A percentile compares a stretch with the other conserved stretches of the same genome.
Conservation (phyloP, 2,113 vertebrate species). For the Pseudopodoces humilis region DNA sequence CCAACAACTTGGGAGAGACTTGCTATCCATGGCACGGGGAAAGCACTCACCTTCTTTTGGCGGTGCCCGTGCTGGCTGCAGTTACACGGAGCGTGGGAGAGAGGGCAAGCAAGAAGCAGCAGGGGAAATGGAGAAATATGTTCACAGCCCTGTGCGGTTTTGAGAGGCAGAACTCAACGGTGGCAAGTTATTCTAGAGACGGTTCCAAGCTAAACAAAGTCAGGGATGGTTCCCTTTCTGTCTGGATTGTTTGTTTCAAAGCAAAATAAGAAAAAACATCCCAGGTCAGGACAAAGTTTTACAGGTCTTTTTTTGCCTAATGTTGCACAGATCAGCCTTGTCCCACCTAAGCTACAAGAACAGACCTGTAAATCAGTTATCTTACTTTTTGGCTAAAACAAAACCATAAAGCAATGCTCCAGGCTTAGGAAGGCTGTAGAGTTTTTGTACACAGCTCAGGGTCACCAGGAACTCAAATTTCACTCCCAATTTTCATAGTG, state of each 20-base stretch:
- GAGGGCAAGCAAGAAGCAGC: not conserved
- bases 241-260: not conserved
- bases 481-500: not conserved
- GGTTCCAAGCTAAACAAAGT: slow-evolving; percentile 28
- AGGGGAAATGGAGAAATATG: not conserved
- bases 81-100: not conserved
- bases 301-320: not conserved
- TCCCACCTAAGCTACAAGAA: not conserved
- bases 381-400: not conserved
- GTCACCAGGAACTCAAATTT: not conserved
- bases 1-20: not conserved
- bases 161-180: not conserved
- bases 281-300: not conserved
- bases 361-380: not conserved
- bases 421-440: not conserved
- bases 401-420: not conserved
- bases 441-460: not conserved
- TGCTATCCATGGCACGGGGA: accelerated
- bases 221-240: not conserved
- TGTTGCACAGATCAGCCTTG: not conserved
- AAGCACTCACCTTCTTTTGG: not conserved
- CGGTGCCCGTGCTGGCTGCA: not conserved
- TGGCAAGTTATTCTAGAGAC: slow-evolving; percentile 16
- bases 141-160: not conserved
- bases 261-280: not conserved